These are phyloP conservation scores for Meloidogyne exigua DNA, from an alignment of 1,140 invertebrate species.

Conservation along the genomic window DNA sequence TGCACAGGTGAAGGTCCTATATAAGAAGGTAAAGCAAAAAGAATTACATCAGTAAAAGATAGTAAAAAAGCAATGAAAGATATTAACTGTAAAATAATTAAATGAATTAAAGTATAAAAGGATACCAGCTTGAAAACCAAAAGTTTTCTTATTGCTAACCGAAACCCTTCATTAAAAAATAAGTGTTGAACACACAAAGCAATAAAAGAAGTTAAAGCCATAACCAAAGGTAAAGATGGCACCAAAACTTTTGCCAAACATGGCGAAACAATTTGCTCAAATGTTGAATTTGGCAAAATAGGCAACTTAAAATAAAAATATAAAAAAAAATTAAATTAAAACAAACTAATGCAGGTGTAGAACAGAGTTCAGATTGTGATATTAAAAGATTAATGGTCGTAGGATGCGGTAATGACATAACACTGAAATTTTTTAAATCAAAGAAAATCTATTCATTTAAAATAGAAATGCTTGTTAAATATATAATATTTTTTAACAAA, in stretches of 20 bases:
- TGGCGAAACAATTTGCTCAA: conserved; percentile 16
- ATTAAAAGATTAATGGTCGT: neutral
- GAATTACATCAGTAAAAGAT: neutral
- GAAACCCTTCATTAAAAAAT: neutral
- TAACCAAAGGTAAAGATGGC: neutral
- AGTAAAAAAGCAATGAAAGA: neutral
- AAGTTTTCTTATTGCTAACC: neutral
- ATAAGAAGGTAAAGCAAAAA: conserved; percentile 4
- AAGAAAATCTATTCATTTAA: no score
- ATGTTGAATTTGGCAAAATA: conserved; percentile 8
- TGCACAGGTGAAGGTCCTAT: neutral
- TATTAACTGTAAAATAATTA: neutral
- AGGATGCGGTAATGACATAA: neutral
- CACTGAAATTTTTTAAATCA: no score
- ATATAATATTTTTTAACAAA: no score
- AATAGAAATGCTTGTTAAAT: no score
- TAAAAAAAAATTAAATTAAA: neutral
- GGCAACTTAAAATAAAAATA: neutral
- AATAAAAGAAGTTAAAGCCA: conserved; percentile 4
- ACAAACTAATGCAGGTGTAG: neutral
- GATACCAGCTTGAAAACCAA: conserved; percentile 10
- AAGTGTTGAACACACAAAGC: neutral
- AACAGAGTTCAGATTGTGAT: neutral
- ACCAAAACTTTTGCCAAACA: conserved; percentile 23
- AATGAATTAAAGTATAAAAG: neutral